Evolutionary conservation across 2,888 invertebrate genomes (phyloP), one percentile per base, ranked within the genome.

Genomic region (Ichneumoninae sp.): DNA sequence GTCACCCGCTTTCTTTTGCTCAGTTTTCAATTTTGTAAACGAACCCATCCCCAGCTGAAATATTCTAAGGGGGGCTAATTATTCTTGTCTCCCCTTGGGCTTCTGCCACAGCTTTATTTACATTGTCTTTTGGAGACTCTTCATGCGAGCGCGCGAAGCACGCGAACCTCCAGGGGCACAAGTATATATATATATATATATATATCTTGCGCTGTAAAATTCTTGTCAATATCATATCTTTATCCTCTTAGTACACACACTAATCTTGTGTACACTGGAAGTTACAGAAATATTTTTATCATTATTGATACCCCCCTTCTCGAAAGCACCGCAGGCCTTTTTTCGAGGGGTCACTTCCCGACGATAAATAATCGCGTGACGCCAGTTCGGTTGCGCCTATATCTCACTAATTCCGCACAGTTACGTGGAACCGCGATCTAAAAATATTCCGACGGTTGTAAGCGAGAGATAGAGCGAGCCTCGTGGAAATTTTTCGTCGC

Each of bases 331-430:
- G 54, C 8, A n/a, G 10, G n/a, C 0, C 22, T 57, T 57, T 26
- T 22, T 26, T 1, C 57, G 19, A 22, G 13, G 16, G 52, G 57
- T 78, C 19, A 60, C 70, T 70, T 78, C 26, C 69, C 13, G 26
- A 57, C 26, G 44, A 60, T 60, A 33, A 63, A 52, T 78, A 78
- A 70, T 44, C 57, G 19, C 22, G 8, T 19, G 57, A 69, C 78
- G 69, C 7, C 33, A 8, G 78, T 78, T 36, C 44, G 60, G 70
- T 47, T 50, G 63, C 78, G 78, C 78, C 70, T 70, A 47, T 57
- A 33, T 47, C 13, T 22, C 40, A 26, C 57, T 26, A 60, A 19
- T 44, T 60, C 30, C 22, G 30, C 33, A 63, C 69, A 60, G 19
- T 16, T 52, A 22, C 57, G 57, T 4, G 47, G 19, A 60, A 47